Conservation (phyloP, 2,113 vertebrate species). For the Aix galericulata region DNA sequence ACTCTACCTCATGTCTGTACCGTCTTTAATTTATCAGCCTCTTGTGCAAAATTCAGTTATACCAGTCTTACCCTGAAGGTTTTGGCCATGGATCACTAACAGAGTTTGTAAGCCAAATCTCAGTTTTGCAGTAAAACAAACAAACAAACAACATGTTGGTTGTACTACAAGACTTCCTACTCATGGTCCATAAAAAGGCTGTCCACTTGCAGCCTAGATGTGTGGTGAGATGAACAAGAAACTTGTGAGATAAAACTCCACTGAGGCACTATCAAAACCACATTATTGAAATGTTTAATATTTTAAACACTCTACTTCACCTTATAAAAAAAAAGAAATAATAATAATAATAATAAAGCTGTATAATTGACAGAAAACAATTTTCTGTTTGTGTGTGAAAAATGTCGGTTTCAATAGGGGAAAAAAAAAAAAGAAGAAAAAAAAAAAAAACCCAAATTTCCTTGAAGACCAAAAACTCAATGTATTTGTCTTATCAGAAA, state of each 20-base stretch:
- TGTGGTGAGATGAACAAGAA: not conserved
- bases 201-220: not conserved
- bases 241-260: not conserved
- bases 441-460: not conserved
- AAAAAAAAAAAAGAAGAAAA: not conserved
- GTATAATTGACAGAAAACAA: not conserved
- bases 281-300: not conserved
- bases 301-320: not conserved
- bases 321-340: no score
- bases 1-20: not conserved
- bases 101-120: not conserved
- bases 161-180: not conserved
- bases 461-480: not conserved
- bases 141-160: not conserved
- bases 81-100: not conserved
- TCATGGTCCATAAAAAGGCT: not conserved
- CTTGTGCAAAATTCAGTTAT: not conserved
- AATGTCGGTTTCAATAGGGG: not conserved
- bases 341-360: not conserved
- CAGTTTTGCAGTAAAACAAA: not conserved
- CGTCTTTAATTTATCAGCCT: not conserved
- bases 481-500: not conserved
- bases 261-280: not conserved
- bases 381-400: not conserved
- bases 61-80: not conserved